Percentiles rank a stretch among this genome's conserved stretches.
Evolutionary conservation across 2,113 vertebrate genomes (phyloP).

Genomic region (Gulo gulo): DNA sequence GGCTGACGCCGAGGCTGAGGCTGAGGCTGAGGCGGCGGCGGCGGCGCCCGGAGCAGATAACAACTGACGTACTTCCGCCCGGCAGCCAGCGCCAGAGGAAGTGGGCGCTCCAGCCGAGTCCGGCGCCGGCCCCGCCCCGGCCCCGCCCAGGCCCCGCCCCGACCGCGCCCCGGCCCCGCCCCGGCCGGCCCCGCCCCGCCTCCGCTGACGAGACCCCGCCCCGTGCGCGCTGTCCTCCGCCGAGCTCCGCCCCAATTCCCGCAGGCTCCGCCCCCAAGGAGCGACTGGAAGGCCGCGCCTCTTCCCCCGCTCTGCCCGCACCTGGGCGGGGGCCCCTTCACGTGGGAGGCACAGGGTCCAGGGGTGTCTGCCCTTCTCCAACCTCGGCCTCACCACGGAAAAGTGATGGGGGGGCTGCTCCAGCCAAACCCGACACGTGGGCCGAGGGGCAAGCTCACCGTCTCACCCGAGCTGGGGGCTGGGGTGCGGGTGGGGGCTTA

Average conservation of each 20-base stretch:
- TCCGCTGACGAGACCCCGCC: fast-evolving
- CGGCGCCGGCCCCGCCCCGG: background rate
- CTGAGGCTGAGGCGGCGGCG: conserved; percentile 81
- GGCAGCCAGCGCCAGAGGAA: conserved; percentile 85
- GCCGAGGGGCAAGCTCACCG: background rate
- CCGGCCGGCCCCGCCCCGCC: background rate
- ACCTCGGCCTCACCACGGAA: background rate
- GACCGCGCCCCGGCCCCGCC: background rate
- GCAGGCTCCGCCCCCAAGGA: background rate
- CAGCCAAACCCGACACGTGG: background rate
- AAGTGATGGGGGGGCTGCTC: background rate
- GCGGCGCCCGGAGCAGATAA: conserved; percentile 82
- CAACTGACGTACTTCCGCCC: conserved; percentile 92
- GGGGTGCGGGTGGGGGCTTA: background rate
- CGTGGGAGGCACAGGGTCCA: background rate
- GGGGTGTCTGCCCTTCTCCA: too few relatives aligned
- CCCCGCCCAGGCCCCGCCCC: background rate
- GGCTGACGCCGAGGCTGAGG: conserved; percentile 55
- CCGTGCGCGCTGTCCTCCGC: background rate
- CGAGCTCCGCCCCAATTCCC: background rate
- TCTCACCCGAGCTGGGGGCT: background rate
- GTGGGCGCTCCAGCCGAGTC: conserved; percentile 66
- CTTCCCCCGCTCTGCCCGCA: fast-evolving
- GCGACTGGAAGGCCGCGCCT: background rate
- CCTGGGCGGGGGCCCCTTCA: background rate